Conservation (phyloP, 2,797 vertebrate species). For the Etheostoma perlongum region DNA sequence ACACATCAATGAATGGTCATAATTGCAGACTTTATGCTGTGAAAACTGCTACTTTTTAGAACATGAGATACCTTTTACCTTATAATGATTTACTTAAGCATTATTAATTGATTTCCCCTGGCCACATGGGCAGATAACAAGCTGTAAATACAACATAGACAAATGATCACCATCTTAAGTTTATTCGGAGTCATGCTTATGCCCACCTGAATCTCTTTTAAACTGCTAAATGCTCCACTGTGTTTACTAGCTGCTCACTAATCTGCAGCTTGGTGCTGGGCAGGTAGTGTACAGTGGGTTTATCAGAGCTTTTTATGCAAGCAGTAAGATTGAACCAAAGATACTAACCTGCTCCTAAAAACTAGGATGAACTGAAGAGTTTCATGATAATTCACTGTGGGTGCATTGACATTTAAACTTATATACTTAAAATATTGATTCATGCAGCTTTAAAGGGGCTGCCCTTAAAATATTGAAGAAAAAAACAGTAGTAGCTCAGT, state of each 20-base stretch:
- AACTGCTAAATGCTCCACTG: background rate
- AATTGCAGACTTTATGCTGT: background rate
- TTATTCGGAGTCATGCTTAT: background rate
- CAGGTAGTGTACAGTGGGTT: background rate
- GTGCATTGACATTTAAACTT: background rate
- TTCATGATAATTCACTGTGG: no score
- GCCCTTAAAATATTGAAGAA: no score
- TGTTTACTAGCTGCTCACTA: background rate
- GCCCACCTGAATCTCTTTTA: background rate
- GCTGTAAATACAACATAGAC: background rate
- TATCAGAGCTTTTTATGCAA: no score
- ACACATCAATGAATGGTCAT: background rate
- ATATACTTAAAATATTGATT: background rate
- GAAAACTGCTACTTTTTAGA: background rate
- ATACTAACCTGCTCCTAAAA: no score
- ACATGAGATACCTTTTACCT: no score
- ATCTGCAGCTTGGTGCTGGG: background rate
- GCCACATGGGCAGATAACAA: background rate
- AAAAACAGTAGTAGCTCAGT: no score
- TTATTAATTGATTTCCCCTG: background rate
- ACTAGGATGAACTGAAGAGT: no score
- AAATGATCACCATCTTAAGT: background rate
- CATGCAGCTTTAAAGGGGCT: background rate
- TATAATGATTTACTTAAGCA: background rate
- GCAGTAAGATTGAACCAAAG: no score